Evolutionary conservation across 2,113 vertebrate genomes (phyloP).

Genomic region (Leptodactylus fuscus): DNA sequence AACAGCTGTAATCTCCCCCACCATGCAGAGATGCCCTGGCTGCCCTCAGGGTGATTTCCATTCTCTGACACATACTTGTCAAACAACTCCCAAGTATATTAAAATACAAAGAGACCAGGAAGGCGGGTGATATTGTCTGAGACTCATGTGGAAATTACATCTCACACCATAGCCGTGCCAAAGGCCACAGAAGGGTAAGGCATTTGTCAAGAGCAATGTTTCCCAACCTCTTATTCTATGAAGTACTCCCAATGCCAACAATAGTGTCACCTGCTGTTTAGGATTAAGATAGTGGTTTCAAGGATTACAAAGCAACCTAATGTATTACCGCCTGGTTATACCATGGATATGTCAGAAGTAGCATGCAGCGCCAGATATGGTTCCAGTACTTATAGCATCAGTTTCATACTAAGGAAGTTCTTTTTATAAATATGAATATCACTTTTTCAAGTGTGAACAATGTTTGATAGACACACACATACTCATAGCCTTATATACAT

Average conservation of each 20-base stretch:
- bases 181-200: slow-evolving; percentile 13
- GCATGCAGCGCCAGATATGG: neutral
- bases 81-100: slow-evolving; percentile 45
- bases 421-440: too few relatives aligned
- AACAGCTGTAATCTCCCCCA: neutral
- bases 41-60: slow-evolving; percentile 44
- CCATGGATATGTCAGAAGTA: neutral
- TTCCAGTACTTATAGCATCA: too few relatives aligned
- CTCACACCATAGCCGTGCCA: slow-evolving; percentile 21
- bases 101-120: neutral
- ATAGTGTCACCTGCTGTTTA: neutral
- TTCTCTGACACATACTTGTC: slow-evolving; percentile 53
- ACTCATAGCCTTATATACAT: too few relatives aligned
- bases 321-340: neutral
- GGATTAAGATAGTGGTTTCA: neutral
- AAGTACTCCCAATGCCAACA: neutral
- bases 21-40: neutral
- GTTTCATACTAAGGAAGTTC: too few relatives aligned
- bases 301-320: neutral
- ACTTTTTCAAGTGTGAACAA: too few relatives aligned
- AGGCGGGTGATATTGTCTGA: slow-evolving; percentile 26
- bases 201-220: neutral
- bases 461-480: too few relatives aligned
- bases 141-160: slow-evolving; percentile 9
- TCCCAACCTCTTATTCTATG: neutral